These are phyloP conservation scores for Pharmacophagus antenor DNA, from an alignment of 2,888 invertebrate genomes.

Conservation along the genomic window DNA sequence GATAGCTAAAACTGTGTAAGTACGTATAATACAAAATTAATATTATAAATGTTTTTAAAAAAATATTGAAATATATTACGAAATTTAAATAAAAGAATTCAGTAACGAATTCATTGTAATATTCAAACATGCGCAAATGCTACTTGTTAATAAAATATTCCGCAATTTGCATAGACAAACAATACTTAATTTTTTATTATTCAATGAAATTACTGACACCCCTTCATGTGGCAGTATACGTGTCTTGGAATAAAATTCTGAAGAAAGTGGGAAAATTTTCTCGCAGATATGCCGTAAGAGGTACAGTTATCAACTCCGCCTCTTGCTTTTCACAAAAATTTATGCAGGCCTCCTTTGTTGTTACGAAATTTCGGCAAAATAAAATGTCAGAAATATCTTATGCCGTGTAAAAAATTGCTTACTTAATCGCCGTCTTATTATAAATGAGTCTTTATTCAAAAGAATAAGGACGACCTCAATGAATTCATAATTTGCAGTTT, in stretches of 20 bases:
- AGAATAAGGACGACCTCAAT: constrained; percentile 61
- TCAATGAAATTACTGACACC: constrained; percentile 46
- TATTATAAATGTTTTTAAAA: too few species aligned
- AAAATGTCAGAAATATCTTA: constrained; percentile 35
- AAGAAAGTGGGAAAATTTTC: constrained; percentile 32
- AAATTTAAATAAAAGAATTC: too few species aligned
- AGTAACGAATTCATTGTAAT: too few species aligned
- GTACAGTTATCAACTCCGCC: constrained; percentile 26
- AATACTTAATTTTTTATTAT: constrained; percentile 43
- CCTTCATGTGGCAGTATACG: constrained; percentile 31
- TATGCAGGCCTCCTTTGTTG: constrained; percentile 29
- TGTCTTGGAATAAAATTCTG: constrained; percentile 37
- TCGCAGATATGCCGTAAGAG: constrained; percentile 22
- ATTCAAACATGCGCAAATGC: too few species aligned
- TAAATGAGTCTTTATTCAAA: constrained; percentile 48
- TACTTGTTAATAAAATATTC: too few species aligned
- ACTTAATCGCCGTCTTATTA: constrained; percentile 34
- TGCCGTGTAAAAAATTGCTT: constrained; percentile 32
- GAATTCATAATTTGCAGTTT: constrained; percentile 67
- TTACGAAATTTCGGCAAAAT: constrained; percentile 26
- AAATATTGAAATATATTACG: too few species aligned
- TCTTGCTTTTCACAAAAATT: constrained; percentile 27
- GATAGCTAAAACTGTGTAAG: too few species aligned
- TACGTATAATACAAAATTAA: too few species aligned
- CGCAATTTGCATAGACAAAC: constrained; percentile 40